Evolutionary conservation across 2,797 vertebrate species (phyloP).

Genomic region (Sebastiscus tertius): DNA sequence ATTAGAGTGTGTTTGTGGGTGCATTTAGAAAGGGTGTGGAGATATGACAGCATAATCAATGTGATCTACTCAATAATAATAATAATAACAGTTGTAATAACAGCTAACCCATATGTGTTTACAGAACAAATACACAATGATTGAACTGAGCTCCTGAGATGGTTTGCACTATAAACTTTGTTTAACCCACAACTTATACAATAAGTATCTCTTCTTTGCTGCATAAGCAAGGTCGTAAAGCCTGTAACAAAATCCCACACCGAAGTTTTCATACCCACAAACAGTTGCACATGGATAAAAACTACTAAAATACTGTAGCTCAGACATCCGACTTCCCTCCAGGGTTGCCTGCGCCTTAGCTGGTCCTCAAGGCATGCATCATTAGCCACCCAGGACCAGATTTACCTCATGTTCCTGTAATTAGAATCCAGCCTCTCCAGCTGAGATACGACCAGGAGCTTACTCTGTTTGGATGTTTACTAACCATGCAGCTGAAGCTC

Average conservation of each 20-base stretch:
- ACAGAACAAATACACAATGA: not conserved
- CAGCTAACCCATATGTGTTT: not conserved
- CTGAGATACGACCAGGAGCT: slow-evolving; percentile 37
- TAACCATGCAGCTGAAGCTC: slow-evolving; percentile 19
- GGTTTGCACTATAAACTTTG: not conserved
- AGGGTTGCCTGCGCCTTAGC: slow-evolving; percentile 5
- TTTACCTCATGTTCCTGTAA: slow-evolving; percentile 41
- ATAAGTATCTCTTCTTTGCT: not conserved
- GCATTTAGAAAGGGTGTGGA: not conserved
- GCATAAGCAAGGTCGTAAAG: not conserved
- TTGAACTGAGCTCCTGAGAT: not conserved
- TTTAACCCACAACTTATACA: not conserved
- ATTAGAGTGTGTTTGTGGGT: not conserved
- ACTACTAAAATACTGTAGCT: not conserved
- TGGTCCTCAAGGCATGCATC: slow-evolving; percentile 30
- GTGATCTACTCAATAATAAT: not conserved
- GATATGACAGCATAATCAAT: slow-evolving; percentile 18
- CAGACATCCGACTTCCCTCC: not conserved
- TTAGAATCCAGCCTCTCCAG: slow-evolving; percentile 53
- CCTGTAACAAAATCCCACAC: not conserved
- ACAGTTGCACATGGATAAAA: slow-evolving; percentile 1
- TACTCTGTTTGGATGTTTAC: slow-evolving; percentile 27
- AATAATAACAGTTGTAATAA: not conserved
- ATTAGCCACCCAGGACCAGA: slow-evolving; percentile 42
- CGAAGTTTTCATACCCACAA: not conserved